These are phyloP conservation scores for Mustela nigripes DNA, from an alignment of 2,113 vertebrate species.

Conservation along the genomic window DNA sequence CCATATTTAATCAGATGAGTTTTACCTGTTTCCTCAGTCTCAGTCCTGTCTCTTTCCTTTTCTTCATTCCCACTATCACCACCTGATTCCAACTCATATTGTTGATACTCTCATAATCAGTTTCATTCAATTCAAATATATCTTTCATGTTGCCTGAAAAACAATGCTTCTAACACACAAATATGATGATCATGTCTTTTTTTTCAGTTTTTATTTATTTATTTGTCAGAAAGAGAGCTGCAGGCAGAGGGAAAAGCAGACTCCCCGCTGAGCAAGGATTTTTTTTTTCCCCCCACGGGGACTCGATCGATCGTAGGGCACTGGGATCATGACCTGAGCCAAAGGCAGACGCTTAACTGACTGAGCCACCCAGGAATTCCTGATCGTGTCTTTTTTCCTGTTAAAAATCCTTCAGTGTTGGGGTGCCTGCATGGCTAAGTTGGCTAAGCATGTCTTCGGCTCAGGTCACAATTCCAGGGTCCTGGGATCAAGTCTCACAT, in stretches of 20 bases:
- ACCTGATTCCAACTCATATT: conserved; percentile 41
- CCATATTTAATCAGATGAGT: conserved; percentile 15
- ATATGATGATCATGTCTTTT: background rate
- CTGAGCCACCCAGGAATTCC: too few species aligned
- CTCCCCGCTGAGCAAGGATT: background rate
- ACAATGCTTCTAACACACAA: conserved; percentile 50
- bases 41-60: background rate
- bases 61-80: background rate
- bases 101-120: background rate
- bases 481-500: too few species aligned
- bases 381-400: background rate
- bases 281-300: background rate
- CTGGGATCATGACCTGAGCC: background rate
- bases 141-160: conserved; percentile 46
- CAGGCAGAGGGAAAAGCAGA: too few species aligned
- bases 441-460: background rate
- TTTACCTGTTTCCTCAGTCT: conserved; percentile 34
- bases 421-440: background rate
- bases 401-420: too few species aligned
- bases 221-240: too few species aligned
- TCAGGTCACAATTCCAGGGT: background rate
- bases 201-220: too few species aligned
- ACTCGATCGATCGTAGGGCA: background rate
- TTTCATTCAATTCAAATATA: conserved; percentile 20
- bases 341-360: background rate